These are phyloP conservation scores for Neosalanx taihuensis DNA, from an alignment of 2,797 vertebrate species.

Conservation along the genomic window DNA sequence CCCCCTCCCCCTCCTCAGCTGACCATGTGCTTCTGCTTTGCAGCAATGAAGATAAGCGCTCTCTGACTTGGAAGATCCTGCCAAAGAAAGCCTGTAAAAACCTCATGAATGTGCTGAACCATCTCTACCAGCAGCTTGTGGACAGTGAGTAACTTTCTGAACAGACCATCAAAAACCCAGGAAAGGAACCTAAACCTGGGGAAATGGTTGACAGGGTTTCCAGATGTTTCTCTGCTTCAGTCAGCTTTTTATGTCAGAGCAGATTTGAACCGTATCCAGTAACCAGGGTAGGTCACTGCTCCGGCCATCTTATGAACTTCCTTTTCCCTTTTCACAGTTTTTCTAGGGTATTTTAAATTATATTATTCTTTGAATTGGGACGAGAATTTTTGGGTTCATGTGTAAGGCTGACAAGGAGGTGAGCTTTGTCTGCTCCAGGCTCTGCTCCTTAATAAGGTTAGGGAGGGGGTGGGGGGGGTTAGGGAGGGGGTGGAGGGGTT, in stretches of 20 bases:
- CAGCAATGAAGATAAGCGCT: slow-evolving; percentile 91
- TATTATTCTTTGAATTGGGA: too few relatives aligned
- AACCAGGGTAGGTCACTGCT: neutral
- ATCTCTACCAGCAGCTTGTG: slow-evolving; percentile 87
- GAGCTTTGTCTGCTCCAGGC: too few relatives aligned
- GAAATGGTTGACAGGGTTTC: neutral
- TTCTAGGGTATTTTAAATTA: too few relatives aligned
- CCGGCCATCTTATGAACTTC: neutral
- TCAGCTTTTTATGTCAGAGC: neutral
- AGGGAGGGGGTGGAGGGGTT: too few relatives aligned
- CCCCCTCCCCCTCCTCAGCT: slow-evolving; percentile 20
- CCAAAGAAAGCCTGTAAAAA: slow-evolving; percentile 99
- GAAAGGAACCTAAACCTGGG: neutral
- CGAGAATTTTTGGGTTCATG: too few relatives aligned
- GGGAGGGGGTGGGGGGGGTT: neutral
- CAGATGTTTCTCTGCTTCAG: slow-evolving; percentile 1
- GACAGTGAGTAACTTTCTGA: slow-evolving; percentile 79
- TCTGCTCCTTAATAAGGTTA: too few relatives aligned
- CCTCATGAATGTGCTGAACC: slow-evolving; percentile 90
- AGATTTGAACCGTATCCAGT: neutral
- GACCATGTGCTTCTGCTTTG: slow-evolving; percentile 34
- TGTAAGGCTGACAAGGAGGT: too few relatives aligned
- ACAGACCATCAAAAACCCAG: neutral
- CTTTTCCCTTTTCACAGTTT: too few relatives aligned
- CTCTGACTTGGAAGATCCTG: slow-evolving; percentile 92